Percentiles rank a stretch among this genome's conserved stretches.
phyloP scores from a whole-genome alignment of 2,113 vertebrate species.

The Sylvietta virens region DNA sequence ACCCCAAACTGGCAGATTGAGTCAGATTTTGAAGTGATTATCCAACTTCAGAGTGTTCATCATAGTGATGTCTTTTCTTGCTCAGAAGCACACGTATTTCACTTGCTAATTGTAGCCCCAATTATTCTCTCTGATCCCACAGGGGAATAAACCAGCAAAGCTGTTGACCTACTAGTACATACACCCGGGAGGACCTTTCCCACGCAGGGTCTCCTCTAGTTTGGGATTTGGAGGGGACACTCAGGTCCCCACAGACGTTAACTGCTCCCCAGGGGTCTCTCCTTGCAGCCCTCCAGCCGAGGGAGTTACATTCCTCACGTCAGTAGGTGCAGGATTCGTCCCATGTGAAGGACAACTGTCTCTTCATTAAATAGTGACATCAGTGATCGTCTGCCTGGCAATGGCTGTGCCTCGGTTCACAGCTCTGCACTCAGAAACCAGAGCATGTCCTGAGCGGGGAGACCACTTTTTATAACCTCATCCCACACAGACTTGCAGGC shows the following conservation, averaged over 20 bases:
- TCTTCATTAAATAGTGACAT: conserved; percentile 26
- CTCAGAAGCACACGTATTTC: conserved; percentile 11
- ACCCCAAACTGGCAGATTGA: neutral
- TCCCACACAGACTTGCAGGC: neutral
- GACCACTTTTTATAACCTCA: neutral
- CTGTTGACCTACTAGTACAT: conserved; percentile 38
- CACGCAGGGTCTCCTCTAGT: neutral
- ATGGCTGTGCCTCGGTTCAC: neutral
- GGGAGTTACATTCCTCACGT: neutral
- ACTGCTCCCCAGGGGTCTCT: neutral
- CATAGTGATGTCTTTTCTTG: neutral
- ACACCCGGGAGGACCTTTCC: neutral
- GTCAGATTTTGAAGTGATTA: neutral
- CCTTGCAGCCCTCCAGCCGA: neutral
- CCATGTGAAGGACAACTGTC: conserved; percentile 6
- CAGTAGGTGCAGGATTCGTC: neutral
- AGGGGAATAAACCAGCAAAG: neutral
- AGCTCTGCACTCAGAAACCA: neutral
- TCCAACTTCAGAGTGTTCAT: neutral
- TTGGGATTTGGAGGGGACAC: conserved; percentile 7
- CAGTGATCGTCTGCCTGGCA: neutral
- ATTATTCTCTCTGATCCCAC: conserved; percentile 27
- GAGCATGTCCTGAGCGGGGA: neutral
- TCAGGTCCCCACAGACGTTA: neutral
- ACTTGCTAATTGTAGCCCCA: conserved; percentile 47